phyloP scores from a whole-genome alignment of 2,797 vertebrate genomes.

The Gymnothorax javanicus region DNA sequence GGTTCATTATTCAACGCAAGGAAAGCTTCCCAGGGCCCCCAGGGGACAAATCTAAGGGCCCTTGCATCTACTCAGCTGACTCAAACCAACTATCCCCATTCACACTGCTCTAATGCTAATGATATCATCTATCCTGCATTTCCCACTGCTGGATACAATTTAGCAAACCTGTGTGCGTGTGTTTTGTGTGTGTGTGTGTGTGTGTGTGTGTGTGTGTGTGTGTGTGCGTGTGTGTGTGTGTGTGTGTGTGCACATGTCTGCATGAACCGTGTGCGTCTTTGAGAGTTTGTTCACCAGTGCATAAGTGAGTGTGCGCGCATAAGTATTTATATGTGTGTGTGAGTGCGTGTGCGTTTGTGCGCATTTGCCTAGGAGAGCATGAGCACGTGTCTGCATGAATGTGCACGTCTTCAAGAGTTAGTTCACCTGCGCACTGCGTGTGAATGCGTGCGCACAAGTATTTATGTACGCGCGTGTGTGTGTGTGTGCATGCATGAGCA shows the following conservation, averaged over 20 bases:
- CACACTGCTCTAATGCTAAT: constrained; percentile 18
- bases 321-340: neutral
- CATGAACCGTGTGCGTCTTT: constrained; percentile 34
- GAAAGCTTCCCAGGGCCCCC: too few species aligned
- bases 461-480: constrained; percentile 48
- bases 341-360: constrained; percentile 36
- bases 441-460: too few species aligned
- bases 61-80: too few species aligned
- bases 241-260: neutral
- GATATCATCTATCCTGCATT: constrained; percentile 54
- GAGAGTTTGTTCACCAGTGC: constrained; percentile 28
- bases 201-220: constrained; percentile 15
- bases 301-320: constrained; percentile 5
- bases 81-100: too few species aligned
- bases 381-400: neutral
- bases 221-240: constrained; percentile 5
- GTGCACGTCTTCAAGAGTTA: too few species aligned
- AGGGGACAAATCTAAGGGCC: too few species aligned
- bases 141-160: constrained; percentile 45
- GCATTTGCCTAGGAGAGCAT: constrained; percentile 29
- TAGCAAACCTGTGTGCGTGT: neutral
- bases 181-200: neutral
- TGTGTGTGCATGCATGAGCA: constrained; percentile 56
- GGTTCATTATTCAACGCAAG: too few species aligned
- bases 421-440: too few species aligned